A percentile compares a stretch with the other conserved stretches of the same genome.
These are phyloP conservation scores for Eutolmus rufibarbis DNA, from an alignment of 2,888 invertebrate species.

Conservation along the genomic window DNA sequence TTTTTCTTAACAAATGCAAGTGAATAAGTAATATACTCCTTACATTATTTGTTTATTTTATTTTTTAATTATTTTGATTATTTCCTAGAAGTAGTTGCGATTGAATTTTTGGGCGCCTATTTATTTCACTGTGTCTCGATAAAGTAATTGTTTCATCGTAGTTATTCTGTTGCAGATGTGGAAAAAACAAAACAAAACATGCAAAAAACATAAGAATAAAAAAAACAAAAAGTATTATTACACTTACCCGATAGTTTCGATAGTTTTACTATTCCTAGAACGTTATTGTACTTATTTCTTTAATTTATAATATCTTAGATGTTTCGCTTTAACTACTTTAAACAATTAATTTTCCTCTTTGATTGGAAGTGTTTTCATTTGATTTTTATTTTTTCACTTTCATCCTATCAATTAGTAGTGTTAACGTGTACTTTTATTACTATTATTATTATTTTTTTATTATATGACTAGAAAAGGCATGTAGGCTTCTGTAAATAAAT, in stretches of 20 bases:
- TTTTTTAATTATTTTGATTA: conserved; percentile 3
- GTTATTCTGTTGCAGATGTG: neutral
- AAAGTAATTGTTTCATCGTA: conserved; percentile 20
- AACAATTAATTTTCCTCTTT: conserved; percentile 5
- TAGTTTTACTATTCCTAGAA: neutral
- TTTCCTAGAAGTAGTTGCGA: conserved; percentile 46
- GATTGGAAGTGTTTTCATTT: neutral
- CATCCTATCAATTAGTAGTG: conserved; percentile 16
- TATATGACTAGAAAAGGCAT: conserved; percentile 16
- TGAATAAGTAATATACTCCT: neutral
- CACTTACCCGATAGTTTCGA: conserved; percentile 3
- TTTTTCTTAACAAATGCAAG: conserved; percentile 1
- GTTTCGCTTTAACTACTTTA: neutral
- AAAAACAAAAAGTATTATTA: conserved; percentile 30
- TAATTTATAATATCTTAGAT: conserved; percentile 21
- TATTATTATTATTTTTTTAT: conserved; percentile 1
- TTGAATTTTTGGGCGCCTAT: conserved; percentile 47
- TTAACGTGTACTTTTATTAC: conserved; percentile 14
- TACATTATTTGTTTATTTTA: conserved; percentile 4
- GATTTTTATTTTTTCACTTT: neutral
- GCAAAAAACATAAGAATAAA: neutral
- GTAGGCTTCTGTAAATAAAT: conserved; percentile 39
- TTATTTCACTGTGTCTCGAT: conserved; percentile 22
- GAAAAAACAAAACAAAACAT: neutral
- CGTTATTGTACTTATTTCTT: conserved; percentile 27